Percentiles rank a stretch among this genome's conserved stretches.
phyloP scores from a whole-genome alignment of 2,797 vertebrate genomes.

The Falco columbarius region DNA sequence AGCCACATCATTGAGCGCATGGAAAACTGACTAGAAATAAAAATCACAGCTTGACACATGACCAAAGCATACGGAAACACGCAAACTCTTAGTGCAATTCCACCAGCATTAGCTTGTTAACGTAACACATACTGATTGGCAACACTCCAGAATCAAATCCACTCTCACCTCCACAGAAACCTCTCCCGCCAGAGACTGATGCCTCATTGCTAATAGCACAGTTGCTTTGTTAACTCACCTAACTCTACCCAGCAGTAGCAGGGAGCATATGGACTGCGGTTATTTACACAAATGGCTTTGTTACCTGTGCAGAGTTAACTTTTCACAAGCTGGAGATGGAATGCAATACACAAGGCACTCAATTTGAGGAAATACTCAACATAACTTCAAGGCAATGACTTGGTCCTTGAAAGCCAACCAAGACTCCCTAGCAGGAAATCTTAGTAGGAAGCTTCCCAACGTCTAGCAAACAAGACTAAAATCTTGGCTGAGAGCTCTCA shows the following conservation, averaged over 20 bases:
- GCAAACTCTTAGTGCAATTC: too few species aligned
- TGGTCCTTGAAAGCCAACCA: not conserved
- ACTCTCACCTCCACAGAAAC: not conserved
- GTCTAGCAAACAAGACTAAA: not conserved
- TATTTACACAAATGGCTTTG: not conserved
- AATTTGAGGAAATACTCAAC: not conserved
- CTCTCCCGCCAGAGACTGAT: not conserved
- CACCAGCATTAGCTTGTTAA: not conserved
- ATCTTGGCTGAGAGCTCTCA: not conserved
- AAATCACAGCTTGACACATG: not conserved
- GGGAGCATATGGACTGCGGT: fast-evolving
- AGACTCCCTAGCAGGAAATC: not conserved
- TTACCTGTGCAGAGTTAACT: not conserved
- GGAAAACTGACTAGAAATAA: not conserved
- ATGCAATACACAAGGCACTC: not conserved
- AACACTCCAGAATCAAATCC: not conserved
- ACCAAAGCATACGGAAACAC: not conserved
- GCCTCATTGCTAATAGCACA: fast-evolving
- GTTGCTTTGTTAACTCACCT: not conserved
- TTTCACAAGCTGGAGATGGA: not conserved
- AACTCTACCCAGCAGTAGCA: not conserved
- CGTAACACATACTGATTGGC: fast-evolving
- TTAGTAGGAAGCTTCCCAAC: not conserved
- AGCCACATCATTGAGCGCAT: not conserved
- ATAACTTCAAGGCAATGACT: not conserved